Evolutionary conservation across 2,797 vertebrate genomes (phyloP).

Genomic region (Catamblyrhynchus diadema): DNA sequence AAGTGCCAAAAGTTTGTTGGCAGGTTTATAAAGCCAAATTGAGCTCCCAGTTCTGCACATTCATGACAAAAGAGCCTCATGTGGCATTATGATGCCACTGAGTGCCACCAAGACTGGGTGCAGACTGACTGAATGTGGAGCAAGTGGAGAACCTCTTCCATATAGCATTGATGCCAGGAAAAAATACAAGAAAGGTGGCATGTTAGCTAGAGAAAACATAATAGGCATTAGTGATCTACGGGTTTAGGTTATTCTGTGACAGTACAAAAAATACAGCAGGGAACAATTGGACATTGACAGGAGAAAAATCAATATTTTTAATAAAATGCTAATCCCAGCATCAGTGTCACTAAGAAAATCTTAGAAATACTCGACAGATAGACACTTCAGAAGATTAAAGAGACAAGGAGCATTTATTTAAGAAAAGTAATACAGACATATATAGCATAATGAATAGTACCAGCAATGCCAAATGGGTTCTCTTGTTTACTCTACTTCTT

Average conservation of each 20-base stretch:
- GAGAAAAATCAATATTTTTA: background rate
- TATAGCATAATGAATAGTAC: background rate
- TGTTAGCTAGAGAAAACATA: background rate
- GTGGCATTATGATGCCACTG: background rate
- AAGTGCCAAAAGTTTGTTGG: background rate
- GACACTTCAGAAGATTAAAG: background rate
- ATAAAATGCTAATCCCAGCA: background rate
- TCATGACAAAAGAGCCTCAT: background rate
- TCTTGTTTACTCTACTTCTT: background rate
- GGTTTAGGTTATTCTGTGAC: background rate
- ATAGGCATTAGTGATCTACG: background rate
- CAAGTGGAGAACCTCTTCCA: background rate
- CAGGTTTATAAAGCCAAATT: background rate
- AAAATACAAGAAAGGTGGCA: background rate
- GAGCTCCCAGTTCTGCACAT: rapidly evolving
- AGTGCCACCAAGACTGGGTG: background rate
- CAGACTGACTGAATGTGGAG: background rate
- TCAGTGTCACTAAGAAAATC: background rate
- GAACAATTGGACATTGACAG: background rate
- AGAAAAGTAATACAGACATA: background rate
- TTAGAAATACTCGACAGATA: background rate
- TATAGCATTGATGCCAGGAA: background rate
- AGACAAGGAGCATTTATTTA: background rate
- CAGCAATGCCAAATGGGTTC: background rate
- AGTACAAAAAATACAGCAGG: background rate